phyloP scores from a whole-genome alignment of 2,797 vertebrate genomes.

The Poeciliopsis gracilis region DNA sequence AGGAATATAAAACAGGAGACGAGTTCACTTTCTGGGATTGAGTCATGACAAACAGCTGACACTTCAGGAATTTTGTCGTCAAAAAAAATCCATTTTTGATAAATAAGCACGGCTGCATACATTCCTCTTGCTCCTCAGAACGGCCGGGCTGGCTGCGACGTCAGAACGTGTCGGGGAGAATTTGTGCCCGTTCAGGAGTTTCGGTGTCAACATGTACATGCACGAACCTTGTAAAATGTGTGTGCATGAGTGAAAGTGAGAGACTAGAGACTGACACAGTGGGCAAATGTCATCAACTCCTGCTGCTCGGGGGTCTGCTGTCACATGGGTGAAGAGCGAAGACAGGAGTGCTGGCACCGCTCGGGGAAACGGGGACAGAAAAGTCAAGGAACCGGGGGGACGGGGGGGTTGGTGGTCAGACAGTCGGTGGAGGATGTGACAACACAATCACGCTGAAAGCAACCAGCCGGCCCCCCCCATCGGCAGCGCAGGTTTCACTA shows the following conservation, averaged over 20 bases:
- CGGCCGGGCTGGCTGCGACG: constrained; percentile 52
- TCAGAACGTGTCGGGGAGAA: constrained; percentile 41
- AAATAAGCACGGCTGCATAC: background rate
- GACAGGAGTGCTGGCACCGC: constrained; percentile 45
- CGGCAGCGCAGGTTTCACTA: constrained; percentile 69
- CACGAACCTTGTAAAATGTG: constrained; percentile 49
- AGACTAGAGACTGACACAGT: constrained; percentile 51
- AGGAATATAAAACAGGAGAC: background rate
- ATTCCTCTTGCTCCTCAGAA: constrained; percentile 35
- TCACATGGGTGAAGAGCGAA: constrained; percentile 46
- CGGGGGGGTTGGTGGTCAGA: constrained; percentile 50
- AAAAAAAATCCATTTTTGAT: background rate
- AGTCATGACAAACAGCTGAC: background rate
- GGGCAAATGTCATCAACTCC: constrained; percentile 72
- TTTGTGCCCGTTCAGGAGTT: constrained; percentile 9
- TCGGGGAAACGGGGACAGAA: constrained; percentile 28
- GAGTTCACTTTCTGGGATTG: background rate
- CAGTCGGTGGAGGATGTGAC: constrained; percentile 59
- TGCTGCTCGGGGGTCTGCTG: constrained; percentile 69
- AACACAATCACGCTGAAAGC: constrained; percentile 65
- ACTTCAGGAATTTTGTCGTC: background rate
- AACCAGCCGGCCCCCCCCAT: constrained; percentile 55
- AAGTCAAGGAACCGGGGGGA: constrained; percentile 14
- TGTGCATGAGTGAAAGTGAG: constrained; percentile 43
- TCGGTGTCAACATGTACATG: constrained; percentile 47